A percentile compares a stretch with the other conserved stretches of the same genome.
Conservation (phyloP, 2,888 invertebrate species). For the Strigamia maritima region DNA sequence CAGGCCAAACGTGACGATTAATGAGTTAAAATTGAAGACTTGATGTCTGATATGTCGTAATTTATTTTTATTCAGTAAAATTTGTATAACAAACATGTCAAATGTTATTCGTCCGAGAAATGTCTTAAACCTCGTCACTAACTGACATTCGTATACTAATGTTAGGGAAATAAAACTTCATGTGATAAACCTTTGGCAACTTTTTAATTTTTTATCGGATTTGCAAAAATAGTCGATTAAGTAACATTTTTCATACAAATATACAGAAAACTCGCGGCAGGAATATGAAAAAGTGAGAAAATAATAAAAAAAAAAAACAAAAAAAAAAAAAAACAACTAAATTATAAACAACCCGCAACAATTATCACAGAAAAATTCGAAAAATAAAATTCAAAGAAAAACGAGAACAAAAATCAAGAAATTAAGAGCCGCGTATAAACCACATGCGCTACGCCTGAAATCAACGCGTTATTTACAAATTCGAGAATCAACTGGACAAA, state of each 20-base stretch:
- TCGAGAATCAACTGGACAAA: conserved; percentile 41
- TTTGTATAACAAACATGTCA: neutral
- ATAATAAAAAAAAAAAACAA: neutral
- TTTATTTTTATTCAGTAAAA: neutral
- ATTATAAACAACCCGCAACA: neutral
- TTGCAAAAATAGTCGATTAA: neutral
- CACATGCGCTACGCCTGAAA: conserved; percentile 41
- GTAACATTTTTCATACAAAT: neutral
- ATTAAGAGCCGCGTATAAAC: conserved; percentile 40
- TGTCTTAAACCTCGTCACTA: neutral
- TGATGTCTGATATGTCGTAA: neutral
- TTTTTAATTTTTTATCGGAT: neutral
- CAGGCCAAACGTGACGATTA: neutral
- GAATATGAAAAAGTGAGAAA: neutral
- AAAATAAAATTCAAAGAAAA: neutral
- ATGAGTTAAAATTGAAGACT: neutral
- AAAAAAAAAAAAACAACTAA: neutral
- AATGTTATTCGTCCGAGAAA: neutral
- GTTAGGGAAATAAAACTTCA: neutral
- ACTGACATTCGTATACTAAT: neutral
- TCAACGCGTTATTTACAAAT: conserved; percentile 41
- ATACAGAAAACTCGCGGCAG: neutral
- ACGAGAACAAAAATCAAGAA: conserved; percentile 9
- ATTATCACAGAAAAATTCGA: neutral
- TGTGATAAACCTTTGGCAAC: neutral